These are phyloP conservation scores for Halcyon malimbica DNA, from an alignment of 2,113 vertebrate genomes.

Conservation along the genomic window DNA sequence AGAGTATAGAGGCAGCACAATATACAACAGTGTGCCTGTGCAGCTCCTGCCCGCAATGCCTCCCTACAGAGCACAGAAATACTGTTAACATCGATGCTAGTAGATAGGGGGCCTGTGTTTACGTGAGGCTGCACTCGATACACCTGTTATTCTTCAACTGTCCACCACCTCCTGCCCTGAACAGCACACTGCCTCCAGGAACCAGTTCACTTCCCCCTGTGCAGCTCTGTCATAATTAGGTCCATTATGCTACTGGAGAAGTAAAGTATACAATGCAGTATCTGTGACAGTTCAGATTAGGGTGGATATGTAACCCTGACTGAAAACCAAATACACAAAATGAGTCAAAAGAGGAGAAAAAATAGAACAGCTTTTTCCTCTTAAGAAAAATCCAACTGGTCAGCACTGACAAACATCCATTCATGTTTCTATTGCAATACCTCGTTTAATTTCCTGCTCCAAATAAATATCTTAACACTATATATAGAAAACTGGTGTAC, in stretches of 20 bases:
- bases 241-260: not conserved
- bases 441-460: not conserved
- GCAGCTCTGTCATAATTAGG: not conserved
- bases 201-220: not conserved
- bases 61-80: not conserved
- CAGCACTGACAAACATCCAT: not conserved
- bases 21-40: not conserved
- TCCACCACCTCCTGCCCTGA: not conserved
- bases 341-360: not conserved
- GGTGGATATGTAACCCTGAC: not conserved
- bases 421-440: not conserved
- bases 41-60: rapidly evolving
- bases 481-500: not conserved
- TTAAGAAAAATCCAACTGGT: not conserved
- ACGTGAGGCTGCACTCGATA: not conserved
- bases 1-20: not conserved
- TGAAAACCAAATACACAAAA: not conserved
- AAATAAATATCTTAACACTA: not conserved
- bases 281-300: not conserved
- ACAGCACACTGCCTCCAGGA: not conserved
- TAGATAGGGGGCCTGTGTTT: not conserved
- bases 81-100: not conserved
- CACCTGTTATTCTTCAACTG: not conserved
- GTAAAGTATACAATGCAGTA: not conserved
- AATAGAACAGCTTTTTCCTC: not conserved